Evolutionary conservation across 1,140 invertebrate species (phyloP), one percentile per base, ranked within the genome.

Genomic region (Araneus ventricosus): DNA sequence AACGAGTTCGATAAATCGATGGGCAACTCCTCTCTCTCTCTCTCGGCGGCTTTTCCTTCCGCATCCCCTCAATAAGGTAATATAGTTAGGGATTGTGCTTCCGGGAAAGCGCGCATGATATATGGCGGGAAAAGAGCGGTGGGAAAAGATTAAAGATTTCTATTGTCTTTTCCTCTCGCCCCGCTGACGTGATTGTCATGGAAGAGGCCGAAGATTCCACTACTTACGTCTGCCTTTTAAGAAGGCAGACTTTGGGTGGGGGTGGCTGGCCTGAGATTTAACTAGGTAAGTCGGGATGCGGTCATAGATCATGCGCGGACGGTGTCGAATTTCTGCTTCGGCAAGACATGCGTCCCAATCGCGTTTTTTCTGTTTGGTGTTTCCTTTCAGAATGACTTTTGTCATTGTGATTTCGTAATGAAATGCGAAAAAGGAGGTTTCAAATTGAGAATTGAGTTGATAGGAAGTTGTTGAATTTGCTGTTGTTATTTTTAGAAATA

Each of bases 1-100:
- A 75, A 17, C 45, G 80, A 84, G 89, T 84, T 91, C 89, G 89
- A 91, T 91, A 91, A 91, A 91, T 91, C 89, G 89, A 91, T 91
- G 63, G 88, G 39, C 27, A 84, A 20, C 41, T 30, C 70, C 41
- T 39, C 63, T 24, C 45, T 27, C 7, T 39, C 39, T 63, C 70
- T 10, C 41, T 37, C 34, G n/a, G 24, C 63, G n/a, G 63, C 57
- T 86, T 37, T 61, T 88, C 57, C 89, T 82, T 91, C 89, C 87
- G 67, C 89, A 91, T 82, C 89, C 89, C 52, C 41, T 91, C 75
- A 39, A 91, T 41, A 67, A 91, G 79, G 89, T 84, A 63, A 91
- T 84, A 52, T 63, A 67, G 79, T 84, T 91, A 84, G 79, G 80
- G 27, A 27, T 37, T 45, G 37, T 79, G 88, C 67, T 88, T 88